Evolutionary conservation across 2,797 vertebrate species (phyloP).

Genomic region (Lithobates sylvaticus): DNA sequence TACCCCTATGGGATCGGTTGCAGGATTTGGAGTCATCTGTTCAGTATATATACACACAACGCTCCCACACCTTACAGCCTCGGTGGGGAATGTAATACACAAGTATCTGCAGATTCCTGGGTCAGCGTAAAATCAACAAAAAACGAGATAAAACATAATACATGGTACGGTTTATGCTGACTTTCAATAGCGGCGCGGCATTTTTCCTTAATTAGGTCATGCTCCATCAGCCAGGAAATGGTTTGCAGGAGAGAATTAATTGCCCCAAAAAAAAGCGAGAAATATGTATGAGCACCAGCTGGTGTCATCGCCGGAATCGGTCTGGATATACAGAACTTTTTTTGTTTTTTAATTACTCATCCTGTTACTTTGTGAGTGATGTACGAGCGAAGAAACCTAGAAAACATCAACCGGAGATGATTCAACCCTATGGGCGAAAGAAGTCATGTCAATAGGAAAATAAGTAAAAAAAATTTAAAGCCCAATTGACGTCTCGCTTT

Average conservation of each 20-base stretch:
- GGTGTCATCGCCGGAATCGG: not conserved
- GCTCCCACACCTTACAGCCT: constrained; percentile 5
- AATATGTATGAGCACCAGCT: not conserved
- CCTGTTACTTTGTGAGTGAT: too few species aligned
- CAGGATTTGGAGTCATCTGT: not conserved
- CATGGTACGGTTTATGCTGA: not conserved
- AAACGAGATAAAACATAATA: constrained; percentile 11
- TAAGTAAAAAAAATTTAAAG: too few species aligned
- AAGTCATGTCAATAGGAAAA: too few species aligned
- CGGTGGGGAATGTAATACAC: not conserved
- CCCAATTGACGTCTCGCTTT: too few species aligned
- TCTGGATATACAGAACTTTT: not conserved
- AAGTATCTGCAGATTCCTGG: constrained; percentile 41
- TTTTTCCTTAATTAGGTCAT: constrained; percentile 5
- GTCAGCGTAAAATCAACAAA: constrained; percentile 27
- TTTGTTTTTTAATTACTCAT: too few species aligned
- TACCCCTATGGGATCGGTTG: too few species aligned
- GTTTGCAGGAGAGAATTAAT: not conserved
- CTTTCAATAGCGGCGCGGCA: not conserved
- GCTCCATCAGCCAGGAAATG: constrained; percentile 8
- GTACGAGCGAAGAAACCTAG: too few species aligned
- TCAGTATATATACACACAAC: not conserved
- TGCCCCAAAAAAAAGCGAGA: not conserved
- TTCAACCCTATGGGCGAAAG: too few species aligned
- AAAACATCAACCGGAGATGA: too few species aligned